These are phyloP conservation scores for Trogon melanurus DNA, from an alignment of 2,113 vertebrate genomes.

Conservation along the genomic window DNA sequence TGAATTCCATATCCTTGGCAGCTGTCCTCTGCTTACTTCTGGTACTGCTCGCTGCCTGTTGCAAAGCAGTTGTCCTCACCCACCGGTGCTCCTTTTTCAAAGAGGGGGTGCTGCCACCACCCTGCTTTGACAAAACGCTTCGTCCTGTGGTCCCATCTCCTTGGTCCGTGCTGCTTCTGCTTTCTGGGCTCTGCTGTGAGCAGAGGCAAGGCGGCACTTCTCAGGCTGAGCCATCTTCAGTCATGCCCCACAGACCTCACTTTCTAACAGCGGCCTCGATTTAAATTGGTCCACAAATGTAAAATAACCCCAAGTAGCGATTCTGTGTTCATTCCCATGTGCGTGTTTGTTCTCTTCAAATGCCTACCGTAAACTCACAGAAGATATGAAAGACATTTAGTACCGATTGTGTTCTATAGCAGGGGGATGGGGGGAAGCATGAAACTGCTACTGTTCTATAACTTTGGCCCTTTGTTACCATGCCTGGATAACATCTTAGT, in stretches of 20 bases:
- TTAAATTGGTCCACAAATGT: not conserved
- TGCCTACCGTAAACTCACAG: not conserved
- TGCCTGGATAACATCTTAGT: not conserved
- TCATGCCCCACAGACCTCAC: not conserved
- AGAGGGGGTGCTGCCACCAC: rapidly evolving
- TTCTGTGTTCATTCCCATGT: not conserved
- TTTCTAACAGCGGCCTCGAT: not conserved
- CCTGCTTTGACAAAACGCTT: not conserved
- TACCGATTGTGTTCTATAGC: too few species aligned
- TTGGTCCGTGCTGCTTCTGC: too few species aligned
- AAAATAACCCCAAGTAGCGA: not conserved
- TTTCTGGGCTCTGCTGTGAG: rapidly evolving
- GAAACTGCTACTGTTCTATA: not conserved
- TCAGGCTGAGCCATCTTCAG: not conserved
- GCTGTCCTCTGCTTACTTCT: not conserved
- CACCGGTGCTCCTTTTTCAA: not conserved
- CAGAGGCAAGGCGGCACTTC: not conserved
- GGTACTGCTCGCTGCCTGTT: not conserved
- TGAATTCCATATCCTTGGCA: rapidly evolving
- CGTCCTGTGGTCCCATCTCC: rapidly evolving
- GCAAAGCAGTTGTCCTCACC: not conserved
- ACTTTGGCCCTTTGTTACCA: not conserved
- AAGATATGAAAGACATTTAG: not conserved
- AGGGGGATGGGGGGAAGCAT: rapidly evolving
- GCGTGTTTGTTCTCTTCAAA: not conserved